Base-by-base conservation (phyloP, 2,888 invertebrate species). In the Lithophane socia region DNA sequence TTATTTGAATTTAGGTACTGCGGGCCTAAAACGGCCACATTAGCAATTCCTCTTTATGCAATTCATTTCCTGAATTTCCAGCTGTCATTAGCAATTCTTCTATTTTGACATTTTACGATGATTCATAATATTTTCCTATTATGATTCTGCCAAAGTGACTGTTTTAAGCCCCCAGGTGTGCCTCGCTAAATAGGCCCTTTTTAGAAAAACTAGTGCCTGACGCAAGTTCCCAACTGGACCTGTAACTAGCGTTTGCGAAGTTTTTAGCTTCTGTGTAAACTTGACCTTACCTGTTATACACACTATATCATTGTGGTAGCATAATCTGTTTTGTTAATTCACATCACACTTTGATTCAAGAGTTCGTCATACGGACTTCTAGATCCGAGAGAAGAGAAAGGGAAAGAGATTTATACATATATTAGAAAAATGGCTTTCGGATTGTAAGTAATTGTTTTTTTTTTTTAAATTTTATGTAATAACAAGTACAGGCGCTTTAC, bases 391-490 rank as follows among this genome's bases (percentile, higher is more conserved):
- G 58, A 58, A 0, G 29, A 29, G 29, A 29, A 29, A 29, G 29
- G 29, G 29, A 29, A 29, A 29, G 29, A 29, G 29, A 49, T 37
- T 52, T n/a, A 4, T 70, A 60, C 37, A 37, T 37, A 37, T n/a
- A 58, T 13, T 21, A 7, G 5, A 63, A 42, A 73, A 73, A 86
- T 87, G 87, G 85, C 69, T 49, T 87, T 77, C 18, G 83, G 70
- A 75, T 86, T 70, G 86, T 86, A 71, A 86, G 86, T 87, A 54
- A n/a, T 60, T 18, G 0, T 47, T 47, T 47, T 47, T 7, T n/a
- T 49, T 24, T 21, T 21, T 3, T n/a, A n/a, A 16, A 68, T 37
- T 37, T 37, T 37, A 29, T n/a, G 16, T 66, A 21, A 24, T 21
- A 66, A 37, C 2, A n/a, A n/a, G n/a, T n/a, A n/a, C n/a, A n/a